Percentiles rank a stretch among this genome's conserved stretches.
phyloP scores from a whole-genome alignment of 37 sponge, comb jelly and placozoan genomes.

The Chondrilla cf. caribensis region DNA sequence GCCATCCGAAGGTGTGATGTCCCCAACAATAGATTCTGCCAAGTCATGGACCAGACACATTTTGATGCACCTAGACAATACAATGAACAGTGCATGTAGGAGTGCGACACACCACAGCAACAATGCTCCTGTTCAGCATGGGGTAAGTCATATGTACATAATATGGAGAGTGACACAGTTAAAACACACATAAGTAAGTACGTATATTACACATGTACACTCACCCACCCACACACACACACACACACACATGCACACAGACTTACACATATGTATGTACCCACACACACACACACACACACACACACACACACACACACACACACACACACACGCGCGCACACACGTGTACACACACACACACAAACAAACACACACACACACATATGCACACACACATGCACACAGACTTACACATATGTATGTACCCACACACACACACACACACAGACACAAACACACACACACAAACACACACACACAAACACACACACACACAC shows the following conservation, averaged over 20 bases:
- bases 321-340: neutral
- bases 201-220: neutral
- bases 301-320: conserved; percentile 1
- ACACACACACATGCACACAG: neutral
- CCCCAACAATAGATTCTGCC: conserved; percentile 91
- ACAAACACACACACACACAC: neutral
- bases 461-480: too few species aligned
- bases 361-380: too few species aligned
- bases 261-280: neutral
- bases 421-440: too few species aligned
- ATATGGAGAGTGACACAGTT: too few species aligned
- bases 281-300: neutral
- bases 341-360: too few species aligned
- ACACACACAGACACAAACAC: too few species aligned
- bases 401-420: too few species aligned
- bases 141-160: neutral
- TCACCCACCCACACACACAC: neutral
- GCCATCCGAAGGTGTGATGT: conserved; percentile 80
- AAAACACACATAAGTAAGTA: neutral
- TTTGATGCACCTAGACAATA: conserved; percentile 68
- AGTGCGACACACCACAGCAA: neutral
- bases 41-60: conserved; percentile 91
- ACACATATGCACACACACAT: too few species aligned
- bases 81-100: neutral
- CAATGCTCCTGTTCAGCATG: neutral